Conservation (phyloP, 2,888 invertebrate genomes). For the Sesamia inferens region DNA sequence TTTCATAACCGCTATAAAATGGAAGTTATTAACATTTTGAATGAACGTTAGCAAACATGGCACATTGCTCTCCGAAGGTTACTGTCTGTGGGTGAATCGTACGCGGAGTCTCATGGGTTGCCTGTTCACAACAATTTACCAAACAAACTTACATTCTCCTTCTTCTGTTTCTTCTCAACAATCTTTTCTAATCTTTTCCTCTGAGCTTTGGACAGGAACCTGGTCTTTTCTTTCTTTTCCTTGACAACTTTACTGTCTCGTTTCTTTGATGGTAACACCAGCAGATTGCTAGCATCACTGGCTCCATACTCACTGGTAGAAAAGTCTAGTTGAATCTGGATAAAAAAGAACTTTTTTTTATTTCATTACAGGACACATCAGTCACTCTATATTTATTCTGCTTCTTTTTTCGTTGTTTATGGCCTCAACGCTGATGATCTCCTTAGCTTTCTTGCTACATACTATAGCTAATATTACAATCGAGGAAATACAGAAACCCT, state of each 20-base stretch:
- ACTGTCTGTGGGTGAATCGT: too few species aligned
- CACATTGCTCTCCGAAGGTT: too few species aligned
- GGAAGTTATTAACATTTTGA: too few species aligned
- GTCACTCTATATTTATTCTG: too few species aligned
- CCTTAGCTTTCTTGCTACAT: background rate
- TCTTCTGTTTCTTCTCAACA: conserved; percentile 96
- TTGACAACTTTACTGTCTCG: conserved; percentile 92
- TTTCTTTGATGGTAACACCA: conserved; percentile 96
- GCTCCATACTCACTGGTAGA: conserved; percentile 89
- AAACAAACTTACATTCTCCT: conserved; percentile 92
- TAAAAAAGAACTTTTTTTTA: conserved; percentile 50
- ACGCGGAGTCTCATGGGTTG: too few species aligned
- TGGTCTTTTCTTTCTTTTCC: conserved; percentile 89
- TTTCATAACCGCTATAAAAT: background rate
- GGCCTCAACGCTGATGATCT: too few species aligned
- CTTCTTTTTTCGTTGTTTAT: too few species aligned
- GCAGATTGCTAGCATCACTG: conserved; percentile 93
- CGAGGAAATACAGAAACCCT: background rate
- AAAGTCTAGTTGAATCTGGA: conserved; percentile 92
- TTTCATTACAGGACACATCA: too few species aligned
- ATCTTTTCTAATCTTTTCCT: conserved; percentile 96
- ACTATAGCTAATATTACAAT: background rate
- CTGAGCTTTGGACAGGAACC: conserved; percentile 96
- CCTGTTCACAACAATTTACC: too few species aligned
- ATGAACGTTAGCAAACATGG: background rate